phyloP scores from a whole-genome alignment of 2,797 vertebrate species.

The Cygnus olor region DNA sequence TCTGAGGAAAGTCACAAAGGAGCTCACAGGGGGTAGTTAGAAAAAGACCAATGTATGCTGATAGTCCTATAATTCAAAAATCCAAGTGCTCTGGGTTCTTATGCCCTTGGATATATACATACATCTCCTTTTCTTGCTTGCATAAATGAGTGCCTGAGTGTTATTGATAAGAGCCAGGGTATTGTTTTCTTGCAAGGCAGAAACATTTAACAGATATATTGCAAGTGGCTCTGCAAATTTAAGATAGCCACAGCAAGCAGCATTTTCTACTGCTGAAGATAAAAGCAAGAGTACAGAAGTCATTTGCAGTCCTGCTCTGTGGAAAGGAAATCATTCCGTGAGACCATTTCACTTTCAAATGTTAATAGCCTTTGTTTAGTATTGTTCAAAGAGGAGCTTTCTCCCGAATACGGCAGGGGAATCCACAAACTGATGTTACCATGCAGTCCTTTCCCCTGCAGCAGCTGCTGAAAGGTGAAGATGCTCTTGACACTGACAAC shows the following conservation, averaged over 20 bases:
- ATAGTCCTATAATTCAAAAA: not conserved
- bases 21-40: not conserved
- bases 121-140: not conserved
- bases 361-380: not conserved
- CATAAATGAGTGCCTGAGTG: not conserved
- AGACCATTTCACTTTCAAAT: not conserved
- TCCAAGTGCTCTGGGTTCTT: not conserved
- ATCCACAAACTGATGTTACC: not conserved
- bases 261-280: not conserved
- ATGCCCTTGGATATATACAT: not conserved
- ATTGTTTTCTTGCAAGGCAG: not conserved
- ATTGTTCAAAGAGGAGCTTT: not conserved
- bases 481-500: not conserved
- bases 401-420: not conserved
- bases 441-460: not conserved
- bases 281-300: not conserved
- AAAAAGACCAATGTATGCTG: not conserved
- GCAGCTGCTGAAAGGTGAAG: not conserved
- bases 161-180: slow-evolving; percentile 5
- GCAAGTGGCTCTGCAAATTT: not conserved
- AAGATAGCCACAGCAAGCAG: not conserved
- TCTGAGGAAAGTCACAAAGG: not conserved
- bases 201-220: not conserved
- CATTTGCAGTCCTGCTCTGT: not conserved
- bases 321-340: not conserved